Evolutionary conservation across 2,113 vertebrate genomes (phyloP).

Genomic region (Cyanistes caeruleus): DNA sequence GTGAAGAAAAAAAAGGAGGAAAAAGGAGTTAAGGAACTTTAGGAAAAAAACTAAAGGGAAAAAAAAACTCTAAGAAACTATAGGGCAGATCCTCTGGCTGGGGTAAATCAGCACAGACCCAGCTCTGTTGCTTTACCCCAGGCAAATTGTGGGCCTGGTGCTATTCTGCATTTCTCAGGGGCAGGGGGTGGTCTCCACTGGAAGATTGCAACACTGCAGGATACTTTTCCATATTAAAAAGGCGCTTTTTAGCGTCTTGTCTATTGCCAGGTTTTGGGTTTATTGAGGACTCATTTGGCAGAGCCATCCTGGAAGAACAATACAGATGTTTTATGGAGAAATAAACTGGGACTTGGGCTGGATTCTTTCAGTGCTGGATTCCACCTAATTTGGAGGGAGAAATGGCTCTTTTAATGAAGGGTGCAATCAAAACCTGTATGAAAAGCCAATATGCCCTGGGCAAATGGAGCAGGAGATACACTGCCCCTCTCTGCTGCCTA

Average conservation of each 20-base stretch:
- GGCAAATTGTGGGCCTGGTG: constrained; percentile 50
- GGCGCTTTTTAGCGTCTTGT: constrained; percentile 67
- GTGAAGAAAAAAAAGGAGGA: no score
- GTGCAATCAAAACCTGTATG: constrained; percentile 37
- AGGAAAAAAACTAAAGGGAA: not conserved
- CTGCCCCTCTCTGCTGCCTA: constrained; percentile 5
- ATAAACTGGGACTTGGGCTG: constrained; percentile 63
- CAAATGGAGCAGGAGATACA: not conserved
- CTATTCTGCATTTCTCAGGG: constrained; percentile 64
- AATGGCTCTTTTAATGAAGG: constrained; percentile 62
- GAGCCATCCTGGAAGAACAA: constrained; percentile 72
- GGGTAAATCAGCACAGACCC: constrained; percentile 31
- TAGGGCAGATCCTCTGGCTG: constrained; percentile 43
- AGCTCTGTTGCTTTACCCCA: constrained; percentile 53
- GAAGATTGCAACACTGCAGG: constrained; percentile 70
- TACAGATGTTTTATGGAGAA: constrained; percentile 73
- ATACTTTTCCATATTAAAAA: constrained; percentile 76
- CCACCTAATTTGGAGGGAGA: constrained; percentile 65
- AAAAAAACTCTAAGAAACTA: not conserved
- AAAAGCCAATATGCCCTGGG: constrained; percentile 61
- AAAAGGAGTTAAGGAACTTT: not conserved
- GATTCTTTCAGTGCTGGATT: constrained; percentile 65
- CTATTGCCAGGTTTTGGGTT: constrained; percentile 70
- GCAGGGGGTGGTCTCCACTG: constrained; percentile 67
- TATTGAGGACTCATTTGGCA: constrained; percentile 73